Evolutionary conservation across 1,140 invertebrate species (phyloP).

Genomic region (Aphelinus certus): DNA sequence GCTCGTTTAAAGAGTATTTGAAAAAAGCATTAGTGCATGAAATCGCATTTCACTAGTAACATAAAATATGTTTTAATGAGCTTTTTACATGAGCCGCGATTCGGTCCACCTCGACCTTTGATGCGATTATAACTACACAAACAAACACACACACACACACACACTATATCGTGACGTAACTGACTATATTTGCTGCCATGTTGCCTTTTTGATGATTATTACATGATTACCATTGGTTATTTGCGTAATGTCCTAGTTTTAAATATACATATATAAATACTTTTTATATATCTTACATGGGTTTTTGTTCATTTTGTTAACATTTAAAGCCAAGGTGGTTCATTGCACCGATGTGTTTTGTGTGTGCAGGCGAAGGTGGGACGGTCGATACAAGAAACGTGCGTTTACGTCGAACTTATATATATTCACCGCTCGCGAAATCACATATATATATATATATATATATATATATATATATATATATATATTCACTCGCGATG

Average conservation of each 20-base stretch:
- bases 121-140: conserved; percentile 27
- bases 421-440: no score
- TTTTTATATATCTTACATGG: conserved; percentile 38
- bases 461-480: no score
- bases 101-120: conserved; percentile 28
- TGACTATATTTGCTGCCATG: conserved; percentile 21
- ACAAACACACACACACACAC: no score
- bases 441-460: no score
- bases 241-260: conserved; percentile 19
- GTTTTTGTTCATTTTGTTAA: no score
- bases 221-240: conserved; percentile 21
- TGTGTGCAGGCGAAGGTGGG: conserved; percentile 52
- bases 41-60: no score
- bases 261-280: not conserved
- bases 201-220: conserved; percentile 22
- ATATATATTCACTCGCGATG: no score
- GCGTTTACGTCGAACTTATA: no score
- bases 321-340: conserved; percentile 50
- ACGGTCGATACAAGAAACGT: conserved; percentile 45
- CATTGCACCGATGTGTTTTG: conserved; percentile 58
- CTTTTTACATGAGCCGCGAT: not conserved
- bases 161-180: conserved; percentile 21
- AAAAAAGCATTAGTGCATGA: no score
- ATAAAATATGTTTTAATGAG: no score
- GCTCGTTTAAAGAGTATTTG: no score